These are phyloP conservation scores for Plecotus auritus DNA, from an alignment of 2,113 vertebrate species.

Conservation along the genomic window DNA sequence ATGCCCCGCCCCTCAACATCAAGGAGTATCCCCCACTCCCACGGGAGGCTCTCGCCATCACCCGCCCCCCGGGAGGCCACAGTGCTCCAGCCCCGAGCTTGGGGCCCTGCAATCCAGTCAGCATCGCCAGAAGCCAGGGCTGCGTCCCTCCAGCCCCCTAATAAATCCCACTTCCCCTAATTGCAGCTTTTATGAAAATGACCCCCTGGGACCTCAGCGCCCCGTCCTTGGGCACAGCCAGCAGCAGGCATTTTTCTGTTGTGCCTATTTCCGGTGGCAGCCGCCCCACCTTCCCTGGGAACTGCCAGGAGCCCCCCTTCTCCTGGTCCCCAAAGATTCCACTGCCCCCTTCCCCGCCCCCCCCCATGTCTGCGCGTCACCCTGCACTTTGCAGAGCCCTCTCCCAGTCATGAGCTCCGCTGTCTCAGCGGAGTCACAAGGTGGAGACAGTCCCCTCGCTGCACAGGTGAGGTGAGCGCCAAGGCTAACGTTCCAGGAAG, in stretches of 20 bases:
- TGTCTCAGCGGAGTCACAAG: not conserved
- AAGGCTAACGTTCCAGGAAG: fast-evolving
- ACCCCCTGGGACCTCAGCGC: fast-evolving
- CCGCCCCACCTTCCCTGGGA: not conserved
- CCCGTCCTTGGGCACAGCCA: not conserved
- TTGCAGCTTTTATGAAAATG: not conserved
- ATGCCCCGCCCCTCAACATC: fast-evolving
- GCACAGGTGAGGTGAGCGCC: not conserved
- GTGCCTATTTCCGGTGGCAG: not conserved
- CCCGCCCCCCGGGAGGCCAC: not conserved
- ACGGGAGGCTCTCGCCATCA: fast-evolving
- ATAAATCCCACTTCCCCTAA: constrained; percentile 3
- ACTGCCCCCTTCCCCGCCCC: not conserved
- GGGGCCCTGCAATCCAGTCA: not conserved
- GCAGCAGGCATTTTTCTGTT: fast-evolving
- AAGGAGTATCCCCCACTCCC: not conserved
- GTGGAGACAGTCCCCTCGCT: not conserved
- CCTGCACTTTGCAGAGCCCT: too few species aligned
- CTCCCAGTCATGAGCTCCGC: fast-evolving
- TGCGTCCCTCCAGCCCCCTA: not conserved
- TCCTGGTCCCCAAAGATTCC: fast-evolving
- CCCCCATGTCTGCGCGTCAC: not conserved
- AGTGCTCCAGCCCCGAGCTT: not conserved
- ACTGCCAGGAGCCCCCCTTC: not conserved
- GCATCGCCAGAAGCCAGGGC: not conserved